Percentiles rank a stretch among this genome's conserved stretches.
Conservation (phyloP, 2,797 vertebrate genomes). For the Anguilla pacifica region DNA sequence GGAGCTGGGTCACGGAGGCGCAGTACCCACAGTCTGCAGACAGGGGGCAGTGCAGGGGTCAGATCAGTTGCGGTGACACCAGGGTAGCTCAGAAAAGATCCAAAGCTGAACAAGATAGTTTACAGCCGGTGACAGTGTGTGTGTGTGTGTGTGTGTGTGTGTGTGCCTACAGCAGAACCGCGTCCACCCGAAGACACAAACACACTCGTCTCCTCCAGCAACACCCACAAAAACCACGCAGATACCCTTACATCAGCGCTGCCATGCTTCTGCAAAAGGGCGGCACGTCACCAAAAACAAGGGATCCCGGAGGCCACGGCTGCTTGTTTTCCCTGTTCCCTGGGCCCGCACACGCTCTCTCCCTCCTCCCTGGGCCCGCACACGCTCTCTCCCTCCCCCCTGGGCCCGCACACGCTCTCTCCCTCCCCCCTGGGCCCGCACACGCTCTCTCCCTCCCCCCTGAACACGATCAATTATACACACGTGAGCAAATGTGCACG, state of each 20-base stretch:
- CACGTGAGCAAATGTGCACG: not conserved
- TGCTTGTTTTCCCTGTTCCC: too few species aligned
- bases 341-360: too few species aligned
- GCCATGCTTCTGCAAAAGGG: not conserved
- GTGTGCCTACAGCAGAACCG: not conserved
- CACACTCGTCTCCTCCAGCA: not conserved
- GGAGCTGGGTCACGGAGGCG: not conserved
- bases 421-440: not conserved
- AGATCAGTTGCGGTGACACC: not conserved
- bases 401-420: not conserved
- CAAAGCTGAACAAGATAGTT: too few species aligned
- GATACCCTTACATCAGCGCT: not conserved
- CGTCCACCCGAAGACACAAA: not conserved
- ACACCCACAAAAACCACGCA: not conserved
- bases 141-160: not conserved
- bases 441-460: not conserved
- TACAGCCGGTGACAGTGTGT: not conserved
- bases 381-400: not conserved
- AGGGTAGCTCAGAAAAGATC: not conserved
- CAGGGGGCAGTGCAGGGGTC: not conserved
- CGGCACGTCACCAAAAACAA: not conserved
- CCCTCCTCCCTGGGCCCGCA: not conserved
- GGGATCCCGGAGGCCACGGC: not conserved
- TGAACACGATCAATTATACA: not conserved
- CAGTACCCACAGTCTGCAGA: not conserved